Evolutionary conservation across 92 coral and sea anemone species (phyloP), one percentile per base, ranked within the genome.

Genomic region (Porites divaricata): DNA sequence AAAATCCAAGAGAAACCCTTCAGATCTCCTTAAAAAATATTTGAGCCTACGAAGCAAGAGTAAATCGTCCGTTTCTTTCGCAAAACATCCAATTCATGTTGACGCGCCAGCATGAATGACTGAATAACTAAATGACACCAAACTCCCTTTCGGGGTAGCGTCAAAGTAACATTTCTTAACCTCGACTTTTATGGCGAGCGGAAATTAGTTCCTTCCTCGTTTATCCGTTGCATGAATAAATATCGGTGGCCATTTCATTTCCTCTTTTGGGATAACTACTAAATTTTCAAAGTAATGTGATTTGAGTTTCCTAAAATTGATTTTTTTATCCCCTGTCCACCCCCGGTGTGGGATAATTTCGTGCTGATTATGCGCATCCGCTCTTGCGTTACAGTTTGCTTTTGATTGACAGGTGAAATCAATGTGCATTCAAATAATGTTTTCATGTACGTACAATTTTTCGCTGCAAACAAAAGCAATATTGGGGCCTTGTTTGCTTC

Each of bases 401-500:
- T 73, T 61, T 82, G 86, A 82, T 82, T 82, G 86, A 61, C 86
- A 82, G 72, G 12, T 41, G 67, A 69, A 53, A 80, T 22, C 52
- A 69, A 80, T 80, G 51, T 49, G 58, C 6, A 14, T 66, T 68
- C 52, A 67, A 80, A 79, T 79, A 79, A 67, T 50, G 67, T 72
- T 45, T 20, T 61, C 45, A 16, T 72, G 70, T 81, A 61, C 79
- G 72, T 58, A 49, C 35, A 72, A 82, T 72, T 82, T 48, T 72
- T 72, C 62, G 61, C 79, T 82, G 52, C 79, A 50, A 82, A 82
- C 86, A 72, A 82, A 80, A 82, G 73, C 79, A 61, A 57, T 62
- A 72, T 82, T 50, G 53, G 49, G 54, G 16, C 20, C 25, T 61
- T 72, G 25, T 82, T 82, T 61, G 63, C 72, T 71, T 72, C 77